A percentile compares a stretch with the other conserved stretches of the same genome.
phyloP scores from a whole-genome alignment of 2,113 vertebrate genomes.

The Erinaceus europaeus region DNA sequence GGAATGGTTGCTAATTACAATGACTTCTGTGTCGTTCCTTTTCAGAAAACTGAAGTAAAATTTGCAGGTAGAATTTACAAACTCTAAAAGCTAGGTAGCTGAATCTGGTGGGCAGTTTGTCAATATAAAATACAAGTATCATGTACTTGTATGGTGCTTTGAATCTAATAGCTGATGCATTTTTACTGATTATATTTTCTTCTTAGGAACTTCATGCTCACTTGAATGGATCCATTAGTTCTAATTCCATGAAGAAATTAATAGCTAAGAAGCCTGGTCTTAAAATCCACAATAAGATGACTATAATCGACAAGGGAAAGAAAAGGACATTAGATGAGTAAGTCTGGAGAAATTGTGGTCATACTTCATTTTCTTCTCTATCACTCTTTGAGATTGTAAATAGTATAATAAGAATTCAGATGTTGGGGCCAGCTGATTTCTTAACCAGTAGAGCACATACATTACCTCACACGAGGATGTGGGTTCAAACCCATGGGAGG shows the following conservation, averaged over 20 bases:
- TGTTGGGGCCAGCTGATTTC: neutral
- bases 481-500: too few species aligned
- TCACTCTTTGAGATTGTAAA: slow-evolving; percentile 39
- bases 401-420: slow-evolving; percentile 40
- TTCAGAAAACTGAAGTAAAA: slow-evolving; percentile 28
- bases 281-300: slow-evolving; percentile 89
- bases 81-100: neutral
- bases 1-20: slow-evolving; percentile 34
- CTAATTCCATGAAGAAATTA: slow-evolving; percentile 91
- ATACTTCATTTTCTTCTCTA: neutral
- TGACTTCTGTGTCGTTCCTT: slow-evolving; percentile 32
- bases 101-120: neutral
- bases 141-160: neutral
- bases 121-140: neutral
- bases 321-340: slow-evolving; percentile 93
- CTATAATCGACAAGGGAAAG: slow-evolving; percentile 90
- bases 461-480: too few species aligned
- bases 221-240: slow-evolving; percentile 95
- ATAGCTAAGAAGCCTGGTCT: slow-evolving; percentile 89
- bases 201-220: slow-evolving; percentile 96
- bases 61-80: neutral
- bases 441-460: too few species aligned
- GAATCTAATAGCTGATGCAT: neutral
- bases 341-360: slow-evolving; percentile 67
- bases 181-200: slow-evolving; percentile 33